Conservation (phyloP, 1,140 invertebrate species). For the Brachionus asplanchnoidis region DNA sequence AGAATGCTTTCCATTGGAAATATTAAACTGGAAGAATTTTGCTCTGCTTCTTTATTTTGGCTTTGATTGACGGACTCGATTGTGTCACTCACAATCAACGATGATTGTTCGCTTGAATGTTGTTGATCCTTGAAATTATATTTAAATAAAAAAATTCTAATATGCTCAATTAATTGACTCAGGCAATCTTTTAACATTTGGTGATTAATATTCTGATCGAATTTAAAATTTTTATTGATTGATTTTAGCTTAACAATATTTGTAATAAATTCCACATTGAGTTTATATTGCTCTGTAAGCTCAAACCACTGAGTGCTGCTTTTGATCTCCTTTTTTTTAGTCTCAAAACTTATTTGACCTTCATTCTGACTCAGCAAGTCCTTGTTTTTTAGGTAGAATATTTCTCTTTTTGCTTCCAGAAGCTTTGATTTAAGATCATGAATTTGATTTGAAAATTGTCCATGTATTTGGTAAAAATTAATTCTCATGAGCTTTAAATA, state of each 20-base stretch:
- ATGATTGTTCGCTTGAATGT: not conserved
- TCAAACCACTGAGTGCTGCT: not conserved
- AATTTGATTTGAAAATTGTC: not conserved
- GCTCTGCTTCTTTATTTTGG: not conserved
- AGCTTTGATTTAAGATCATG: not conserved
- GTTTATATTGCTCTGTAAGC: not conserved
- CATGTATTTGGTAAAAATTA: not conserved
- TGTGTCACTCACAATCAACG: not conserved
- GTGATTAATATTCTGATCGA: not conserved
- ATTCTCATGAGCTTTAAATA: slow-evolving; percentile 5
- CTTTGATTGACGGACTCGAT: not conserved
- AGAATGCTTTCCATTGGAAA: slow-evolving; percentile 34
- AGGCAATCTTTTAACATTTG: not conserved
- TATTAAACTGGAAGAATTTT: not conserved
- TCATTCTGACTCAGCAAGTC: not conserved
- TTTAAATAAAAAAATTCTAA: not conserved
- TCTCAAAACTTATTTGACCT: not conserved
- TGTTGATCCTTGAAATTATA: not conserved
- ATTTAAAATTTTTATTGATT: slow-evolving; percentile 16
- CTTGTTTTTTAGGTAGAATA: not conserved
- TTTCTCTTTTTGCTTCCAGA: slow-evolving; percentile 25
- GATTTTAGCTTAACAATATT: slow-evolving; percentile 25
- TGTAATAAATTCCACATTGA: slow-evolving; percentile 27
- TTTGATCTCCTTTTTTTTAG: not conserved
- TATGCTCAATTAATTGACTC: not conserved